Conservation (phyloP, 2,797 vertebrate species). For the Chloroceryle amazona region DNA sequence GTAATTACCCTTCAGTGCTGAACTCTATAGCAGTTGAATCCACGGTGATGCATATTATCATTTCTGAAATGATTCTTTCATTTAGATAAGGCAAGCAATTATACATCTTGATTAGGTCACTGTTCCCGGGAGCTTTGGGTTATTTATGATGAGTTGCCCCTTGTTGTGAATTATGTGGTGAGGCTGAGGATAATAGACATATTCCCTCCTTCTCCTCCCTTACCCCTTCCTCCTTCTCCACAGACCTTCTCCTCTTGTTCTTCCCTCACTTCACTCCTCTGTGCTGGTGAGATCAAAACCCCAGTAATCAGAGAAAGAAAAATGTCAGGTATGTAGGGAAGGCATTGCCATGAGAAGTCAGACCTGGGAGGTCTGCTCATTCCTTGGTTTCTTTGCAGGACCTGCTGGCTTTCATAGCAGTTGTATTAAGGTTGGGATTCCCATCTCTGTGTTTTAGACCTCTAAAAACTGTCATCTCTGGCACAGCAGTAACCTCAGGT, state of each 20-base stretch:
- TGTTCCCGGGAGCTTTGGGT: constrained; percentile 73
- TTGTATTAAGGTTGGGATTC: neutral
- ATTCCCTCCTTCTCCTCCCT: neutral
- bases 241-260: neutral
- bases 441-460: neutral
- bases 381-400: neutral
- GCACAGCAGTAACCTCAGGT: neutral
- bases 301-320: neutral
- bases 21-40: constrained; percentile 77
- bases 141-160: constrained; percentile 72
- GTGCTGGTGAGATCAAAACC: neutral
- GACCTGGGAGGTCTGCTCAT: neutral
- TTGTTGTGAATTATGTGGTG: constrained; percentile 53
- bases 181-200: neutral
- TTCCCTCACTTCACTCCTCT: neutral
- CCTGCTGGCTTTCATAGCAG: neutral
- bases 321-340: accelerated
- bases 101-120: constrained; percentile 87
- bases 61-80: constrained; percentile 84
- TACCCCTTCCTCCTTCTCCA: neutral
- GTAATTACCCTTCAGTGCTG: constrained; percentile 84
- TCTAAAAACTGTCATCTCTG: neutral
- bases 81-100: constrained; percentile 86
- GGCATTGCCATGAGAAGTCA: neutral
- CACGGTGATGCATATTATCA: constrained; percentile 79